These are phyloP conservation scores for Schizaphis graminum DNA, from an alignment of 2,888 invertebrate genomes.

Conservation along the genomic window DNA sequence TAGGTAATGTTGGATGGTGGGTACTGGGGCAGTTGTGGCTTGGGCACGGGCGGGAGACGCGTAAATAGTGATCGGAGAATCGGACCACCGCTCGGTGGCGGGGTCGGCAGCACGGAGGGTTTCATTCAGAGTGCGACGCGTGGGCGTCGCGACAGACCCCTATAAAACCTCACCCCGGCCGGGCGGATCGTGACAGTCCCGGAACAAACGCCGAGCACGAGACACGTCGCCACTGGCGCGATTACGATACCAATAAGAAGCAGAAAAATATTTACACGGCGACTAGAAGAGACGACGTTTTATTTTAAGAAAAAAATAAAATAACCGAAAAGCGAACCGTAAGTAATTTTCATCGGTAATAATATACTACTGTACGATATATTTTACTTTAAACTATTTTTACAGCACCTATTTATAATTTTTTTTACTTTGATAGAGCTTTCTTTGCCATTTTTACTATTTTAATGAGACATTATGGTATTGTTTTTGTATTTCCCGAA, in stretches of 20 bases:
- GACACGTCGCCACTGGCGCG: not conserved
- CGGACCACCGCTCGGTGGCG: not conserved
- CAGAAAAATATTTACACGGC: not conserved
- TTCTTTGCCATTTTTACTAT: not conserved
- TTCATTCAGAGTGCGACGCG: conserved; percentile 61
- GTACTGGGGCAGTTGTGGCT: not conserved
- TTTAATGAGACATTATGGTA: not conserved
- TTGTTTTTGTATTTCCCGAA: not conserved
- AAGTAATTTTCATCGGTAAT: not conserved
- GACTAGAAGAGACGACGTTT: not conserved
- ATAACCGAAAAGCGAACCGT: not conserved
- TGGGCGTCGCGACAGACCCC: conserved; percentile 50
- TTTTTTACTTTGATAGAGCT: not conserved
- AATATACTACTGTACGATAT: not conserved
- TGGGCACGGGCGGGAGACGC: not conserved
- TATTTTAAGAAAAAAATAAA: not conserved
- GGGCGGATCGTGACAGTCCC: conserved; percentile 51
- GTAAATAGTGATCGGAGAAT: conserved; percentile 33
- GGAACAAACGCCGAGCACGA: conserved; percentile 20
- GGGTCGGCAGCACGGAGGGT: not conserved
- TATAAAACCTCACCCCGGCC: conserved; percentile 54
- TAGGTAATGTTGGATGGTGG: not conserved
- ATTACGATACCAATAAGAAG: not conserved
- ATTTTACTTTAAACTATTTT: not conserved
- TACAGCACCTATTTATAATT: not conserved